Evolutionary conservation across 1,140 invertebrate genomes (phyloP).

Genomic region (Drosophila navojoa): DNA sequence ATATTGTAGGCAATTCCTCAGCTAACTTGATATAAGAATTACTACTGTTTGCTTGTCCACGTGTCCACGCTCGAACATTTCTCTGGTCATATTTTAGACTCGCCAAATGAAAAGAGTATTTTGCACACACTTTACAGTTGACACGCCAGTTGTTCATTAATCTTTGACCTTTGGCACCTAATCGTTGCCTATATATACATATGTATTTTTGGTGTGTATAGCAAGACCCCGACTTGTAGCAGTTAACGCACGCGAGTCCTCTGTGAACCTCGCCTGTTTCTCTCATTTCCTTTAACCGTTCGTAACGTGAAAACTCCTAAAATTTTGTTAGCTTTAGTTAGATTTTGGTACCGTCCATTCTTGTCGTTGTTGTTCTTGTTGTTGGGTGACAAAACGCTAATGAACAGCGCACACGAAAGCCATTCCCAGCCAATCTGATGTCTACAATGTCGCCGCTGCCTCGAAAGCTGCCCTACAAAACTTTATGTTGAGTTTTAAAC

Average conservation of each 20-base stretch:
- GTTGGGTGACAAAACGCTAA: constrained; percentile 73
- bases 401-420: constrained; percentile 69
- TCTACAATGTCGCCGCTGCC: constrained; percentile 6
- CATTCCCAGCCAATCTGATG: constrained; percentile 20
- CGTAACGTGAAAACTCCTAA: constrained; percentile 53
- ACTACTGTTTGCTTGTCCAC: constrained; percentile 23
- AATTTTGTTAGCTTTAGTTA: constrained; percentile 21
- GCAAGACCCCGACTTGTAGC: background rate
- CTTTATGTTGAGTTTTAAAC: constrained; percentile 40
- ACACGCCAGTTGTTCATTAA: constrained; percentile 76
- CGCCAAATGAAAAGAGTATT: constrained; percentile 28
- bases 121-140: constrained; percentile 27
- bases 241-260: too few relatives aligned
- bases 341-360: constrained; percentile 10
- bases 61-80: constrained; percentile 15
- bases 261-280: background rate
- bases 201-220: background rate
- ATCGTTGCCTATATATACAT: constrained; percentile 41
- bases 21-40: constrained; percentile 5
- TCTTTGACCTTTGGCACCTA: constrained; percentile 67
- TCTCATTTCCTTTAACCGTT: constrained; percentile 21
- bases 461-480: constrained; percentile 44
- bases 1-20: constrained; percentile 1
- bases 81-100: constrained; percentile 9
- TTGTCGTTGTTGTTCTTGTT: constrained; percentile 18